Percentiles rank a stretch among this genome's conserved stretches.
These are phyloP conservation scores for Cephus pulcher DNA, from an alignment of 2,888 invertebrate species.

Conservation along the genomic window DNA sequence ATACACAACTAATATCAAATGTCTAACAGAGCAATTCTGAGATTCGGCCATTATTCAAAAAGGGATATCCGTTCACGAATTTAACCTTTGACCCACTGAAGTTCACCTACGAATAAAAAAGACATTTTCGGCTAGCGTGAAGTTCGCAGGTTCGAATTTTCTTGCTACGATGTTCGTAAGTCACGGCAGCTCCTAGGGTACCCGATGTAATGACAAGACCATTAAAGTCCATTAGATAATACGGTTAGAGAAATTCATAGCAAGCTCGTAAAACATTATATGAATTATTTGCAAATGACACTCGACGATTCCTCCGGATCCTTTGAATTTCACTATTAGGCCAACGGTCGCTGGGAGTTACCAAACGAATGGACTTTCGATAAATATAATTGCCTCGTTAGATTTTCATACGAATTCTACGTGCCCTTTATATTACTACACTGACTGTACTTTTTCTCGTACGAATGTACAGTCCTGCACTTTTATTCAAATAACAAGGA, in stretches of 20 bases:
- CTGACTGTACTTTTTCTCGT: background rate
- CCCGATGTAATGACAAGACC: background rate
- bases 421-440: background rate
- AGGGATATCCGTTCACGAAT: background rate
- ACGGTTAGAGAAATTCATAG: background rate
- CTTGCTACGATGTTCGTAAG: background rate
- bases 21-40: background rate
- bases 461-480: background rate
- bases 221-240: background rate
- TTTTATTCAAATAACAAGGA: background rate
- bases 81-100: background rate
- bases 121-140: background rate
- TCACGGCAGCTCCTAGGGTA: background rate
- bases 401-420: background rate
- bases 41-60: background rate
- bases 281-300: background rate
- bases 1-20: background rate
- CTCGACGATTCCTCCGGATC: background rate
- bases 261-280: background rate
- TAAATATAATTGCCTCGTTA: background rate
- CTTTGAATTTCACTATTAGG: background rate
- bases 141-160: background rate
- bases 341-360: background rate
- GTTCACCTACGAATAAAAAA: background rate
- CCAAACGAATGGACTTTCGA: background rate